These are phyloP conservation scores for Poecilia wingei DNA, from an alignment of 2,797 vertebrate genomes.

Conservation along the genomic window DNA sequence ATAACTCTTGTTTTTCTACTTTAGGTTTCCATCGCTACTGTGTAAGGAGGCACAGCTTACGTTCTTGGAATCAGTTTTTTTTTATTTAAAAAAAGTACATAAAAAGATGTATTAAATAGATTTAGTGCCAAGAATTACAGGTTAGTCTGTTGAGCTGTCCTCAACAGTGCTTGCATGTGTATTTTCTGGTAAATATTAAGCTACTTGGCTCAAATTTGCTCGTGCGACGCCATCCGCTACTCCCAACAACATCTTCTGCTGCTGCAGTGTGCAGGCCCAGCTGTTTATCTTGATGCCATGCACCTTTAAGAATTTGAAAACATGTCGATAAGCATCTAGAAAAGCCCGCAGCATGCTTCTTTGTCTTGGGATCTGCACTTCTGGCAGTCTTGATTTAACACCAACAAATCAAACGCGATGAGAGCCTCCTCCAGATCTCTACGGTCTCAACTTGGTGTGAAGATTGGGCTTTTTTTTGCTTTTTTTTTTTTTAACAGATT, in stretches of 20 bases:
- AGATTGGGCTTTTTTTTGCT: neutral
- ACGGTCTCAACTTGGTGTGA: neutral
- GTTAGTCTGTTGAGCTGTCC: neutral
- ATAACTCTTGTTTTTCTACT: constrained; percentile 10
- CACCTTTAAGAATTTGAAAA: neutral
- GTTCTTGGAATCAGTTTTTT: neutral
- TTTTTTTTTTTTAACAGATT: neutral
- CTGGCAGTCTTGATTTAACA: neutral
- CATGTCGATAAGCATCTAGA: neutral
- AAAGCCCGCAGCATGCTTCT: neutral
- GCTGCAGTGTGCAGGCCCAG: neutral
- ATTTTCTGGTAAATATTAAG: neutral
- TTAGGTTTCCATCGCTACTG: constrained; percentile 4
- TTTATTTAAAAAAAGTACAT: neutral
- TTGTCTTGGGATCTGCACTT: constrained; percentile 1
- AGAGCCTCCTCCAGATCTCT: neutral
- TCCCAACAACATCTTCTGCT: neutral
- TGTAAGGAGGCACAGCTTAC: neutral
- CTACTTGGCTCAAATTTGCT: neutral
- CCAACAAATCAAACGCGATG: neutral
- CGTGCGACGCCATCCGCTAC: neutral
- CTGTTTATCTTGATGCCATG: neutral
- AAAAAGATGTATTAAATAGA: neutral
- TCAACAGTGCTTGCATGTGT: neutral
- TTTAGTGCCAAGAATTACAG: neutral